Evolutionary conservation across 2,113 vertebrate genomes (phyloP).

Genomic region (Vulpes ferrilata): DNA sequence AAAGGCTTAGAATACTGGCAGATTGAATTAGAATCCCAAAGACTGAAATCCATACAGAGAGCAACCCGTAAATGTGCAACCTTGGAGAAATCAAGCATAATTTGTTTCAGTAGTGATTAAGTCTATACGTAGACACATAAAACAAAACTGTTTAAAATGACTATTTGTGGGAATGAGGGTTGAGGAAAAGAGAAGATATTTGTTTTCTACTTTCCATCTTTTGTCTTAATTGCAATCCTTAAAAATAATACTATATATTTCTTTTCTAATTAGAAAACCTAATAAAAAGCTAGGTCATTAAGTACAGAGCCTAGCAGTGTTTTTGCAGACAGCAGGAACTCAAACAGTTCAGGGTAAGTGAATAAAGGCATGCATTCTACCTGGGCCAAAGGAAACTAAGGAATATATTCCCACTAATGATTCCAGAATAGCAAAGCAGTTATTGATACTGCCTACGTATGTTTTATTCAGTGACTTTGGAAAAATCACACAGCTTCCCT

Average conservation of each 20-base stretch:
- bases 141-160: constrained; percentile 39
- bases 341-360: neutral
- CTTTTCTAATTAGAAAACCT: constrained; percentile 50
- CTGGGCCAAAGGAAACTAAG: constrained; percentile 31
- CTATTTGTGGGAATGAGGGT: neutral
- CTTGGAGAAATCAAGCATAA: neutral
- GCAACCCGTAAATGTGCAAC: neutral
- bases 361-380: neutral
- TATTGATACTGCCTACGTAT: neutral
- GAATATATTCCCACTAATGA: neutral
- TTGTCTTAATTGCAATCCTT: constrained; percentile 14
- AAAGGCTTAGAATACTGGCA: neutral
- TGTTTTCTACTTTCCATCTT: neutral
- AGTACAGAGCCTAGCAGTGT: neutral
- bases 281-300: neutral
- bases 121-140: neutral
- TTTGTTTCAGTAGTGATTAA: neutral
- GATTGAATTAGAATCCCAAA: neutral
- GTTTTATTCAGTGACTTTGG: neutral
- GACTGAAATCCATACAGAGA: neutral
- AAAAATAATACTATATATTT: constrained; percentile 23
- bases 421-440: constrained; percentile 12
- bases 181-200: neutral
- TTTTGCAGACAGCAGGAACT: constrained; percentile 38
- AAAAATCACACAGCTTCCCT: constrained; percentile 34